Evolutionary conservation across 2,888 invertebrate genomes (phyloP).

Genomic region (Drosophila nr. fundita): DNA sequence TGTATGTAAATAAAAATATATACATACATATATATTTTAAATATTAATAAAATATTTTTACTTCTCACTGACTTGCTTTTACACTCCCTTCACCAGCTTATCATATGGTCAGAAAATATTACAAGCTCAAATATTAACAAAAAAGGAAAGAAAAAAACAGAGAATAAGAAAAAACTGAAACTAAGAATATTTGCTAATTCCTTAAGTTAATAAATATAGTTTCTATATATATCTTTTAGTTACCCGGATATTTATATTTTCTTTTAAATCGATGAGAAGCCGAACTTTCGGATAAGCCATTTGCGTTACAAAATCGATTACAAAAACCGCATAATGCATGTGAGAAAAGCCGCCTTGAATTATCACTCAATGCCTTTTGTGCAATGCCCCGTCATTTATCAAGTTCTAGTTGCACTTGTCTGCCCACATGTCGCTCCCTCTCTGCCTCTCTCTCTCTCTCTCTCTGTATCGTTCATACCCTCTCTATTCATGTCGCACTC

Average conservation of each 20-base stretch:
- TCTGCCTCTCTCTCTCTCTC: neutral
- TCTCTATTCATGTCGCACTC: neutral
- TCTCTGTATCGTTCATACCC: neutral
- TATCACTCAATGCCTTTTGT: constrained; percentile 16
- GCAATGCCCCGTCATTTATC: constrained; percentile 18
- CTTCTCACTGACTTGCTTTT: neutral
- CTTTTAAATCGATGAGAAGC: neutral
- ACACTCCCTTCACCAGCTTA: neutral
- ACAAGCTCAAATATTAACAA: neutral
- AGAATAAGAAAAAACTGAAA: neutral
- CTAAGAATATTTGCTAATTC: neutral
- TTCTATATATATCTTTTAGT: neutral
- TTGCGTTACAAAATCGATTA: neutral
- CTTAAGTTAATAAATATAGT: neutral
- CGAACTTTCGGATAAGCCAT: neutral
- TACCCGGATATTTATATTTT: neutral
- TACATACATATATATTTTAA: neutral
- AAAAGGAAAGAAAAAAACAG: neutral
- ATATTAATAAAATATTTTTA: neutral
- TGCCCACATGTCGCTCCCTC: neutral
- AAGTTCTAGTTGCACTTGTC: constrained; percentile 20
- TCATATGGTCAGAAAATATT: neutral
- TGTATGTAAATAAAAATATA: neutral
- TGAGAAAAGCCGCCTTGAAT: neutral
- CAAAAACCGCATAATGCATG: neutral